Percentiles rank a stretch among this genome's conserved stretches.
Evolutionary conservation across 2,113 vertebrate species (phyloP).

Genomic region (Ardeotis arabs): DNA sequence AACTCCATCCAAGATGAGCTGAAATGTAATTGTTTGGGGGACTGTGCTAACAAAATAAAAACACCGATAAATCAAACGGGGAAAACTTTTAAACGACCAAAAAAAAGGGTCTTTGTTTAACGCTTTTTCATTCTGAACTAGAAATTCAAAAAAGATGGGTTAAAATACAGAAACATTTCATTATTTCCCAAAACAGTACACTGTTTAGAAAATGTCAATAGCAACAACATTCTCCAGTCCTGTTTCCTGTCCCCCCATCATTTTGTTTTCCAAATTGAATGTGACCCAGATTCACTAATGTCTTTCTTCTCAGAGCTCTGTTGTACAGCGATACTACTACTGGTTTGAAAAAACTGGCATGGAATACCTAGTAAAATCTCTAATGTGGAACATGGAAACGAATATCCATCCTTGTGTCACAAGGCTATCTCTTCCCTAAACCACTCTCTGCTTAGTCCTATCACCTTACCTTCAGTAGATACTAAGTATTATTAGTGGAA

Average conservation of each 20-base stretch:
- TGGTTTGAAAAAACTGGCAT: background rate
- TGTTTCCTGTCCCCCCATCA: background rate
- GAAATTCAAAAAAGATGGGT: background rate
- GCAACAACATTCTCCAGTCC: background rate
- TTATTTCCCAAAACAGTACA: background rate
- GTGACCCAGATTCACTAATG: background rate
- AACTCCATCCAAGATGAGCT: conserved; percentile 11
- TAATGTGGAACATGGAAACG: background rate
- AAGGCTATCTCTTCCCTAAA: background rate
- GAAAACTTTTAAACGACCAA: background rate
- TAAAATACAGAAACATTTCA: background rate
- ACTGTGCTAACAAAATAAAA: background rate
- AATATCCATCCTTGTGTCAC: background rate
- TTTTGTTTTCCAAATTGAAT: background rate
- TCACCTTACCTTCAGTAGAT: background rate
- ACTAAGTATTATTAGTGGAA: background rate
- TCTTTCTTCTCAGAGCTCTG: background rate
- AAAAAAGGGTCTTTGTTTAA: background rate
- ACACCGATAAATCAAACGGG: conserved; percentile 3
- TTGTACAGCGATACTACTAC: background rate
- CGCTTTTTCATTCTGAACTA: background rate
- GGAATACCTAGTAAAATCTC: background rate
- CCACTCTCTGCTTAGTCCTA: background rate
- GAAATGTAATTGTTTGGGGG: background rate
- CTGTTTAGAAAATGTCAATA: background rate